Conservation (phyloP, 2,113 vertebrate genomes). For the Amblyopsis rosae region DNA sequence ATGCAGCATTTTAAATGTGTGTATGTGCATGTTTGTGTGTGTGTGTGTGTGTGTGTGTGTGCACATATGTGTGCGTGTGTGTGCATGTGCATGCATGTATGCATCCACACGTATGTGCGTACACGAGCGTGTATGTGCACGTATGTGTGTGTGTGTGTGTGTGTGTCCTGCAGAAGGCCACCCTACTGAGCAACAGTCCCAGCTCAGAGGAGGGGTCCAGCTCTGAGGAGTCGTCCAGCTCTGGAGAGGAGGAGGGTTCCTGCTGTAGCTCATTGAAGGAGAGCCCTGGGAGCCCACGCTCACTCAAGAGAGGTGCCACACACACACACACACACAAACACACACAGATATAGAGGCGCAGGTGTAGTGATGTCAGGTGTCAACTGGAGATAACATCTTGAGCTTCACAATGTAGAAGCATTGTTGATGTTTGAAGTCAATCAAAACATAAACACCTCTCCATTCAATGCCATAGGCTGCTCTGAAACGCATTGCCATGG, state of each 20-base stretch:
- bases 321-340: not conserved
- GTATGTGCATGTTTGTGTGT: not conserved
- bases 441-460: no score
- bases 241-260: conserved; percentile 90
- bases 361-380: not conserved
- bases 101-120: no score
- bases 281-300: conserved; percentile 84
- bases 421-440: no score
- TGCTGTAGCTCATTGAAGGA: conserved; percentile 81
- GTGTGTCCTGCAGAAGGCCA: conserved; percentile 79
- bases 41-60: not conserved
- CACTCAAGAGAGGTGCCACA: conserved; percentile 87
- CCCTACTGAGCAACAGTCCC: conserved; percentile 88
- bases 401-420: no score
- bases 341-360: conserved; percentile 15
- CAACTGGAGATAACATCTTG: no score
- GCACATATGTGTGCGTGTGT: no score
- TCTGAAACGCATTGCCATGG: no score
- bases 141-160: not conserved
- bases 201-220: conserved; percentile 88
- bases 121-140: not conserved
- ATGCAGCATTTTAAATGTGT: no score
- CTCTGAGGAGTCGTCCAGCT: conserved; percentile 86
- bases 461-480: no score
- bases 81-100: no score